These are phyloP conservation scores for Chloropsis cyanopogon DNA, from an alignment of 2,113 vertebrate genomes.

Conservation along the genomic window DNA sequence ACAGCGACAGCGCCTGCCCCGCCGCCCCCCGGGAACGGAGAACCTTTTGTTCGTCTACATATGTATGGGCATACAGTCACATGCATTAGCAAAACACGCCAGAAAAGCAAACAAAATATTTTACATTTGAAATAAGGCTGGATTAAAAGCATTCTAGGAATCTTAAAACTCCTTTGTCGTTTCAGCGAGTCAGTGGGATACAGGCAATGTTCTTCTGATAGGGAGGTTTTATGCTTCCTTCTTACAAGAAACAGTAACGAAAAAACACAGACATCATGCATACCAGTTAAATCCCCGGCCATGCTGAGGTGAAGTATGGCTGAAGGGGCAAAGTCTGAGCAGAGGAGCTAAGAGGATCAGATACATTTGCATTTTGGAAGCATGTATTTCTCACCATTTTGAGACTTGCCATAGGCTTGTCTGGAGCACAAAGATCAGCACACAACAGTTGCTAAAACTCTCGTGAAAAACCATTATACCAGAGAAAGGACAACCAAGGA, in stretches of 20 bases:
- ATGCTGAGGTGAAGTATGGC: background rate
- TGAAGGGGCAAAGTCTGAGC: background rate
- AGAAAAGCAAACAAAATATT: background rate
- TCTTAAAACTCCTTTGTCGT: background rate
- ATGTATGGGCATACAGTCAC: rapidly evolving
- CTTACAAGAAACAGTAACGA: background rate
- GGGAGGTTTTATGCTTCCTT: rapidly evolving
- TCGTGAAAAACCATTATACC: background rate
- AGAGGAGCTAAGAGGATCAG: background rate
- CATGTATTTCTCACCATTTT: conserved; percentile 75
- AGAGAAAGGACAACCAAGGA: background rate
- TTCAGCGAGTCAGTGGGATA: background rate
- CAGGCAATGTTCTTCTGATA: background rate
- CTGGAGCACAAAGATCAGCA: background rate
- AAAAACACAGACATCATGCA: background rate
- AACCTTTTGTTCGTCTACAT: rapidly evolving
- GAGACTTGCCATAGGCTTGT: conserved; percentile 15
- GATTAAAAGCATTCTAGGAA: background rate
- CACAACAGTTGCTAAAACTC: background rate
- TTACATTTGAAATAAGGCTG: background rate
- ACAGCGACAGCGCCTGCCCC: background rate
- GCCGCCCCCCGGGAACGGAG: background rate
- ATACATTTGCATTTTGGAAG: background rate
- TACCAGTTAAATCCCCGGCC: background rate
- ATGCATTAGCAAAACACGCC: background rate